phyloP scores from a whole-genome alignment of 2,113 vertebrate species.

The Galemys pyrenaicus region DNA sequence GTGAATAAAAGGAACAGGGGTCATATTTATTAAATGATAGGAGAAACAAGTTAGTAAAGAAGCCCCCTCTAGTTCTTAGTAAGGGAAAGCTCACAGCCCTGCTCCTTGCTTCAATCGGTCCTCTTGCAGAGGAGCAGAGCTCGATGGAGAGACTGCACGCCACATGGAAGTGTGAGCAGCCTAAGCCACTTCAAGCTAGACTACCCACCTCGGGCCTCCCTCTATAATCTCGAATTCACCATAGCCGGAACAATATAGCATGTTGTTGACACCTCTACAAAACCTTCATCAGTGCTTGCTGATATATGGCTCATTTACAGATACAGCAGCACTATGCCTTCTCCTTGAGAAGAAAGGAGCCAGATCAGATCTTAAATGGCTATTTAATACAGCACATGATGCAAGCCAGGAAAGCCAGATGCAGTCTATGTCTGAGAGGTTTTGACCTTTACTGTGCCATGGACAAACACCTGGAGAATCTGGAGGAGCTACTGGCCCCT shows the following conservation, averaged over 20 bases:
- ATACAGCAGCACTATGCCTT: not conserved
- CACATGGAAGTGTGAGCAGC: not conserved
- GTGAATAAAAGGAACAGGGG: not conserved
- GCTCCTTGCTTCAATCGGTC: not conserved
- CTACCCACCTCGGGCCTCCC: not conserved
- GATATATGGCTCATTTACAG: not conserved
- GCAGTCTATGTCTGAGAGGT: not conserved
- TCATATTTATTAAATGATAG: not conserved
- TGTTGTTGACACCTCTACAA: not conserved
- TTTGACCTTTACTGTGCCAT: not conserved
- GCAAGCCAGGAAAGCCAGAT: not conserved
- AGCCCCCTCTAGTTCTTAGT: not conserved
- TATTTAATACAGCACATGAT: not conserved
- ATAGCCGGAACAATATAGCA: not conserved
- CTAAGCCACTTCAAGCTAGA: not conserved
- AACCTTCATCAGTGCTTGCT: not conserved
- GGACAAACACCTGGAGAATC: not conserved
- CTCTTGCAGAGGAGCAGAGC: not conserved
- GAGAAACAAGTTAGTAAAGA: not conserved
- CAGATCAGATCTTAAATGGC: not conserved
- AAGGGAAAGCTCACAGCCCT: not conserved
- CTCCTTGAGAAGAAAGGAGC: not conserved
- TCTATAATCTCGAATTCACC: not conserved
- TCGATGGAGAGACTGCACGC: not conserved
- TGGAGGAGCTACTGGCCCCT: not conserved